Conservation (phyloP, 2,888 invertebrate genomes). For the Omphaloscelis lunosa region DNA sequence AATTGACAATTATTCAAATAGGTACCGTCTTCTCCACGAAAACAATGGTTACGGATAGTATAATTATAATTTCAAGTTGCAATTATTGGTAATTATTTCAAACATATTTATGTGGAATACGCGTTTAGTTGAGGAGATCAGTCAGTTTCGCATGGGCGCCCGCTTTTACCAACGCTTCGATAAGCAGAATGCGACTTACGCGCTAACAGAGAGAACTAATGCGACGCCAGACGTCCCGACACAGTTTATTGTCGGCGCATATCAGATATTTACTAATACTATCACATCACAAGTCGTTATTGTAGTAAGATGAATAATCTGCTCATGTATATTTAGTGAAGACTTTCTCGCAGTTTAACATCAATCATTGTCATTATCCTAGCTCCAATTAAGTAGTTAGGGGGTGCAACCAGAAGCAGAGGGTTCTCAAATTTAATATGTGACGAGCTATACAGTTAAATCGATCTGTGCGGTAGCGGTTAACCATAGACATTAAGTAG, state of each 20-base stretch:
- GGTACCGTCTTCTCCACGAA: slow-evolving; percentile 10
- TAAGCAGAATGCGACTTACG: slow-evolving; percentile 78
- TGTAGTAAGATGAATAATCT: slow-evolving; percentile 30
- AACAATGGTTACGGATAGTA: slow-evolving; percentile 27
- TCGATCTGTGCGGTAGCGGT: too few species aligned
- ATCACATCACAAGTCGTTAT: slow-evolving; percentile 28
- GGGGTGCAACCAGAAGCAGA: neutral
- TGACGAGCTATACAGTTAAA: neutral
- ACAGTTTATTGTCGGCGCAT: slow-evolving; percentile 54
- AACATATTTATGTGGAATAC: slow-evolving; percentile 58
- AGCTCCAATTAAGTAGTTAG: neutral
- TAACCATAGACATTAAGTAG: too few species aligned
- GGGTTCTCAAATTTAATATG: neutral
- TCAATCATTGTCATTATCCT: slow-evolving; percentile 26
- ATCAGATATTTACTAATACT: slow-evolving; percentile 40
- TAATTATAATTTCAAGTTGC: slow-evolving; percentile 44
- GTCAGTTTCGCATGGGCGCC: slow-evolving; percentile 82
- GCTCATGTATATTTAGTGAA: slow-evolving; percentile 13
- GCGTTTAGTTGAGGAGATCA: slow-evolving; percentile 76
- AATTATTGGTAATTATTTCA: slow-evolving; percentile 50
- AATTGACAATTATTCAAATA: slow-evolving; percentile 1
- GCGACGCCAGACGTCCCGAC: slow-evolving; percentile 32
- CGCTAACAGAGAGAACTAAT: slow-evolving; percentile 52
- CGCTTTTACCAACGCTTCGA: slow-evolving; percentile 86
- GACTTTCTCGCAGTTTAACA: slow-evolving; percentile 29